These are phyloP conservation scores for Vimba vimba DNA, from an alignment of 2,113 vertebrate species.

Conservation along the genomic window DNA sequence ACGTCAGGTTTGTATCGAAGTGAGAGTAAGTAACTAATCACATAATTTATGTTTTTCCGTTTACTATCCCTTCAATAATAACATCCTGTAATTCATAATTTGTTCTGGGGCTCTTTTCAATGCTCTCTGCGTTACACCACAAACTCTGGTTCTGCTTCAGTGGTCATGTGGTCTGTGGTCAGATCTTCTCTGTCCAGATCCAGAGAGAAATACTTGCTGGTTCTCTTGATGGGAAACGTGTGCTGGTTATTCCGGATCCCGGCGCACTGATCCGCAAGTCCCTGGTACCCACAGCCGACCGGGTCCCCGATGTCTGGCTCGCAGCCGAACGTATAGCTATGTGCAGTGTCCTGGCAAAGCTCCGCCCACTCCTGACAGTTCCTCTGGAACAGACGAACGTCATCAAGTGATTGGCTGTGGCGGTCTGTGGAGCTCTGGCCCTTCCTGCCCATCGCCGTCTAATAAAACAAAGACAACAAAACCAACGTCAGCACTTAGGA, in stretches of 20 bases:
- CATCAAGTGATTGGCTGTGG: conserved; percentile 96
- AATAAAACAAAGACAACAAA: conserved; percentile 6
- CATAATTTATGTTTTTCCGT: not conserved
- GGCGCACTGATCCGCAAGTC: conserved; percentile 86
- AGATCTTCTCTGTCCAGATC: conserved; percentile 66
- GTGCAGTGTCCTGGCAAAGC: conserved; percentile 94
- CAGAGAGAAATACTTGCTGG: conserved; percentile 98
- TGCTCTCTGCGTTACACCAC: conserved; percentile 82
- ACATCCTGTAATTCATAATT: conserved; percentile 7
- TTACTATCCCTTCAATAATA: conserved; percentile 19
- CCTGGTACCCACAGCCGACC: conserved; percentile 81
- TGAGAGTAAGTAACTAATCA: not conserved
- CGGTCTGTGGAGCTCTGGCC: conserved; percentile 90
- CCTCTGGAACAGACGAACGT: conserved; percentile 94
- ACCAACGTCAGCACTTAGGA: not conserved
- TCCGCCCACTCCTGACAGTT: conserved; percentile 90
- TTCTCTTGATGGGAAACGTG: conserved; percentile 89
- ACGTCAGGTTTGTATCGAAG: not conserved
- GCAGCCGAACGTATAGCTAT: conserved; percentile 97
- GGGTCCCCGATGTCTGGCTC: conserved; percentile 85
- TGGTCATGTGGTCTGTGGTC: conserved; percentile 74
- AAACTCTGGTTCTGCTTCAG: conserved; percentile 94
- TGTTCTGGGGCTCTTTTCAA: conserved; percentile 41
- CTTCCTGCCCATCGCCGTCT: conserved; percentile 85
- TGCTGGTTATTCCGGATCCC: conserved; percentile 83